Evolutionary conservation across 1,140 invertebrate genomes (phyloP), one percentile per base, ranked within the genome.

Genomic region (Neodiprion pinetum): DNA sequence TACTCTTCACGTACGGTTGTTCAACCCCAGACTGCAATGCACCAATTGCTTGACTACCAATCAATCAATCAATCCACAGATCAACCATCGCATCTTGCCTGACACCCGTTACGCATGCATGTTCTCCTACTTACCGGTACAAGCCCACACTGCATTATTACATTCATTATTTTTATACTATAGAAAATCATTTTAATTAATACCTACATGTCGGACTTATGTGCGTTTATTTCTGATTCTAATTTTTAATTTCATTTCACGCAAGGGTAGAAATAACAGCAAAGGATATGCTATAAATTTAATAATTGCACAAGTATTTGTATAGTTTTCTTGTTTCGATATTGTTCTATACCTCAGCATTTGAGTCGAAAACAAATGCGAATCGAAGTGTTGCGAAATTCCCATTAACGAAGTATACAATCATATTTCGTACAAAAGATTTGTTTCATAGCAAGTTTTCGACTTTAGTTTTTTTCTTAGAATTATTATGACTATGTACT

Each of bases 1-100:
- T 80, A 77, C 79, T 78, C 72, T 76, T 80, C 76, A 84, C 75
- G 79, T 81, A 85, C 80, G 81, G 83, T 82, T 61, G 53, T 61
- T 47, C 83, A 82, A 84, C 82, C 77, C 80, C 80, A 74, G 81
- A 81, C 79, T 77, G 78, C 82, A 79, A 84, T 78, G 77, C 83
- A 81, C 67, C 67, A 61, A 61, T 17, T 83, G 82, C 80, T 85
- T 81, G 79, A 82, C 79, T 83, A 82, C 77, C 78, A 78, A 81
- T 82, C 77, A 77, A 80, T 83, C 77, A 78, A 79, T 80, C 73
- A 77, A 81, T 80, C 79, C 74, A 77, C 78, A 48, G 21, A 71
- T 61, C 53, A 61, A 61, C 53, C 79, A 81, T 80, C 81, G 77
- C 80, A 82, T 81, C 79, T 78, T 79, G 80, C 75, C 81, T 82